Base-by-base conservation (phyloP, 2,797 vertebrate species). In the Phrynocephalus guinanensis region DNA sequence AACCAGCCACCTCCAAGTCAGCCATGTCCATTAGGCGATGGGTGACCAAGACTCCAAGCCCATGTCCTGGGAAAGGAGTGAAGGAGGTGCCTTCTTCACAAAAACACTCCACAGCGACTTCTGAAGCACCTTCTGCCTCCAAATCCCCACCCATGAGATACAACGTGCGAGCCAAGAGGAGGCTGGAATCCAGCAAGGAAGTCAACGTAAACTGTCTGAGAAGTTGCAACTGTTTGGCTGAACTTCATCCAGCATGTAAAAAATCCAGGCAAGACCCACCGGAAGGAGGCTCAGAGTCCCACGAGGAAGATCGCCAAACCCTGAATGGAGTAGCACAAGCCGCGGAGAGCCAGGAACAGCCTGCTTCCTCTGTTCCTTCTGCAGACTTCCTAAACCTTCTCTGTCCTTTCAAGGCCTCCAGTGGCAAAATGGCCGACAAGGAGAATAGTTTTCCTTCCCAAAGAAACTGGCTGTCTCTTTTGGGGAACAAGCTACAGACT, bases 401-500 rank as follows among this genome's bases (percentile, higher is more conserved):
- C 1, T 91, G 90, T 78, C 83, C 94, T 89, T 77, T 93, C 79
- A 91, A 92, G 87, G 76, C 15, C 89, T 83, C 91, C 92, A 2
- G 52, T 1, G 88, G 88, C 77, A 93, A 96, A 91, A 93, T 85
- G 26, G n/a, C 90, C 60, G 94, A 97, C 91, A 99, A 99, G 90
- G 99, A 99, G 94, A 99, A 99, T 80, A 96, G 91, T 91, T 98
- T 97, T 44, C 98, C 97, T 16, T 95, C 95, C 82, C 95, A 92
- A 5, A 94, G 93, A 79, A 97, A 98, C 94, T 99, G 99, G 99
- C 93, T 99, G 85, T 97, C 98, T 63, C 97, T 92, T 87, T 96
- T 99, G 95, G 97, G 98, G 79, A 97, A 97, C 92, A 98, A 96
- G 91, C 93, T 98, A 76, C 98, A 93, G 93, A 97, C 96, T 91